These are phyloP conservation scores for Sarcophaga peregrina DNA, from an alignment of 1,140 invertebrate species.

Conservation along the genomic window DNA sequence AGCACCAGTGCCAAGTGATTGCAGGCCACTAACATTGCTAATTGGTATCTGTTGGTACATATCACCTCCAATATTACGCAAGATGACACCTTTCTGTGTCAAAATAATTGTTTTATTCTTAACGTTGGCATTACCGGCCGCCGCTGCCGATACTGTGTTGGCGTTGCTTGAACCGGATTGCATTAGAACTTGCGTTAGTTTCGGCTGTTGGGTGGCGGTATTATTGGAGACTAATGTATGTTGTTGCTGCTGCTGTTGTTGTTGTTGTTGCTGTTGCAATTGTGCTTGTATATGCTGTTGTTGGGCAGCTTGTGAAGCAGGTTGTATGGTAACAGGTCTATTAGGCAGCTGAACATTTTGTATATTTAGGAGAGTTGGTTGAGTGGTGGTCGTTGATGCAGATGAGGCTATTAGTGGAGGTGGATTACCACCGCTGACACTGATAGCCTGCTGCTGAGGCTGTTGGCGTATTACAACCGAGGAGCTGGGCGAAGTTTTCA, in stretches of 20 bases:
- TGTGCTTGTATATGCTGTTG: slow-evolving; percentile 63
- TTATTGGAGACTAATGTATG: slow-evolving; percentile 65
- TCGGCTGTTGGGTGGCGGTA: slow-evolving; percentile 63
- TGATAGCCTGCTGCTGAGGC: slow-evolving; percentile 48
- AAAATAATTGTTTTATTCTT: slow-evolving; percentile 65
- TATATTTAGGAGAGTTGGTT: slow-evolving; percentile 59
- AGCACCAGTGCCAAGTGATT: slow-evolving; percentile 50
- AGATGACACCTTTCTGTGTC: slow-evolving; percentile 63
- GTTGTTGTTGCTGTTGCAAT: slow-evolving; percentile 63
- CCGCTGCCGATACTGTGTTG: slow-evolving; percentile 44
- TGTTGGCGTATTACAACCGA: slow-evolving; percentile 57
- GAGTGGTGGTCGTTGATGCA: slow-evolving; percentile 52
- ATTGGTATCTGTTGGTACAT: slow-evolving; percentile 66
- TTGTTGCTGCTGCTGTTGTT: slow-evolving; percentile 51
- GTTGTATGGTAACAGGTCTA: slow-evolving; percentile 63
- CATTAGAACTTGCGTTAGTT: slow-evolving; percentile 61
- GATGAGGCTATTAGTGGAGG: slow-evolving; percentile 60
- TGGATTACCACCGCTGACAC: slow-evolving; percentile 57
- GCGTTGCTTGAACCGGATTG: slow-evolving; percentile 49
- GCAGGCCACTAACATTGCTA: slow-evolving; percentile 59
- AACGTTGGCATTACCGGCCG: slow-evolving; percentile 42
- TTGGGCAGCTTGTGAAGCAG: slow-evolving; percentile 63
- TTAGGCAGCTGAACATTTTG: slow-evolving; percentile 64
- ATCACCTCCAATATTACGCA: slow-evolving; percentile 63
- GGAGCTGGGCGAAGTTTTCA: slow-evolving; percentile 54